Evolutionary conservation across 1,140 invertebrate genomes (phyloP), one percentile per base, ranked within the genome.

Genomic region (Heliconius hermathena): DNA sequence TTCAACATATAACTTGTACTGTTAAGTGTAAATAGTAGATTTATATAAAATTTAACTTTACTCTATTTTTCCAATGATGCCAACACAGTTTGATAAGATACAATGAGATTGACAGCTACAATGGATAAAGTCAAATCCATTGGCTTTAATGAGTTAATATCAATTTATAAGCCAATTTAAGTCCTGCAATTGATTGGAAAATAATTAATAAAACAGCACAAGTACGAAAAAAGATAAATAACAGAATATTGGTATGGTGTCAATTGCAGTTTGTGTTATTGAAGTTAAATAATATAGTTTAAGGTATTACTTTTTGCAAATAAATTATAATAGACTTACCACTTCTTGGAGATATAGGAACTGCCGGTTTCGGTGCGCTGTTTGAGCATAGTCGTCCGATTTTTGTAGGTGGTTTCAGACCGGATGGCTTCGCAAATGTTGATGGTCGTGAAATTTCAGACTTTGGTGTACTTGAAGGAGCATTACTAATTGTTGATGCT

Each of bases 361-460:
- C 85, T 16, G 95, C 94, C 78, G 96, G 96, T 88, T 96, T 96
- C 22, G 95, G 96, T 71, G 95, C 92, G 79, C 93, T 88, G 71
- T 95, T 93, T 73, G 95, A 95, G 82, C 96, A 96, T 52, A 95
- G 92, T 73, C 96, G 88, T 71, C 95, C 95, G 85, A 96, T 96
- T 88, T 96, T 96, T 20, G 95, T 94, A n/a, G 96, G 96, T 54
- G 94, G 96, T 79, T 95, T 95, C 54, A 96, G 83, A 3, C 96
- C 96, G 8, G 96, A 96, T 77, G 94, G 95, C 82, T 93, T 94
- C 18, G 91, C 89, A 82, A 91, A 87, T 71, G 88, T 85, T 60
- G 91, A 87, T 66, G 92, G 91, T 82, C 90, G 87, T 52, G 87
- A 76, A 66, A 80, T 75, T 77, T 88, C 88, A 49, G 87, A 79